These are phyloP conservation scores for Ataeniobius toweri DNA, from an alignment of 2,797 vertebrate genomes.

Conservation along the genomic window DNA sequence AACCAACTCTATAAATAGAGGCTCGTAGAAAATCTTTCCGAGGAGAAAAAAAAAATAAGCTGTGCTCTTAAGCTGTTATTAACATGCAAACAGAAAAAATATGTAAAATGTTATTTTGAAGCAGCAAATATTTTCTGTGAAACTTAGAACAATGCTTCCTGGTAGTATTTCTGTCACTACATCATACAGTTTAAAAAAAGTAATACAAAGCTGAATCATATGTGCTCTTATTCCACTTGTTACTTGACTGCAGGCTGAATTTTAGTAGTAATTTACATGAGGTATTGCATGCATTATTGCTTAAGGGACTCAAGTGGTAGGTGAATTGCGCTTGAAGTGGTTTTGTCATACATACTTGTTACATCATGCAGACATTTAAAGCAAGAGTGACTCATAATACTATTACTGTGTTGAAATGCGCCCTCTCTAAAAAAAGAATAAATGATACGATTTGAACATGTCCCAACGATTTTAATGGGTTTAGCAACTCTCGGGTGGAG, in stretches of 20 bases:
- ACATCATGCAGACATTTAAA: slow-evolving; percentile 33
- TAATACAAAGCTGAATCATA: slow-evolving; percentile 49
- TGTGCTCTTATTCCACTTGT: slow-evolving; percentile 35
- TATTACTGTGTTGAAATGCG: not conserved
- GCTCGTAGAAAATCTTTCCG: slow-evolving; percentile 77
- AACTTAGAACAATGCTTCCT: slow-evolving; percentile 45
- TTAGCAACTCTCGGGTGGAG: slow-evolving; percentile 15
- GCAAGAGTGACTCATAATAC: slow-evolving; percentile 9
- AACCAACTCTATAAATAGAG: slow-evolving; percentile 81
- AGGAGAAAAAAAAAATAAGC: slow-evolving; percentile 66
- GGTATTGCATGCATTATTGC: slow-evolving; percentile 46
- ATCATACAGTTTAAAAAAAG: slow-evolving; percentile 34
- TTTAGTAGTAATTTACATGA: slow-evolving; percentile 45
- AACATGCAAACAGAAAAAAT: slow-evolving; percentile 78
- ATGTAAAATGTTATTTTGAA: slow-evolving; percentile 67
- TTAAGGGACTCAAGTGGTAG: slow-evolving; percentile 33
- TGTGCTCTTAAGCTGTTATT: slow-evolving; percentile 81
- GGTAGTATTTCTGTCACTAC: slow-evolving; percentile 33
- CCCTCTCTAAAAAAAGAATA: not conserved
- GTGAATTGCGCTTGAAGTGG: slow-evolving; percentile 41
- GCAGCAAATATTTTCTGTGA: slow-evolving; percentile 41
- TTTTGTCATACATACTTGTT: slow-evolving; percentile 35
- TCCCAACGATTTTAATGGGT: slow-evolving; percentile 13
- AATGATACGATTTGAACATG: slow-evolving; percentile 6
- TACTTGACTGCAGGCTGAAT: slow-evolving; percentile 44